Conservation (phyloP, 2,113 vertebrate species). For the Bambusicola thoracicus region DNA sequence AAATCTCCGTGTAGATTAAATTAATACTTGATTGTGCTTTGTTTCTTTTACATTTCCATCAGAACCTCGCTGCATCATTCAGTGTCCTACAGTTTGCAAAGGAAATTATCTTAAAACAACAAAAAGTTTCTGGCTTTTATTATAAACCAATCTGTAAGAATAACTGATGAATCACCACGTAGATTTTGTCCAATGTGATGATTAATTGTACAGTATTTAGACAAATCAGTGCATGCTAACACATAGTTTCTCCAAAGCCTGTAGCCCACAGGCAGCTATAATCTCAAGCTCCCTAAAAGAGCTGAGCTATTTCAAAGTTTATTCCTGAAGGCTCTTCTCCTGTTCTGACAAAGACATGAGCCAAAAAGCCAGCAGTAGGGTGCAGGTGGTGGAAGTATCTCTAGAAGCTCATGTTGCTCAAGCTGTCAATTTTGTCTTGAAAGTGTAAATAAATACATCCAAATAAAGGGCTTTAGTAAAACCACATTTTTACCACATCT, state of each 20-base stretch:
- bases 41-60: neutral
- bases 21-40: neutral
- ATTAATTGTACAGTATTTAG: slow-evolving; percentile 44
- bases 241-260: slow-evolving; percentile 7
- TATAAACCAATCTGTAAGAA: slow-evolving; percentile 1
- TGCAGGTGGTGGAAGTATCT: slow-evolving; percentile 22
- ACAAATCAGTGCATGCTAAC: slow-evolving; percentile 36
- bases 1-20: neutral
- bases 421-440: neutral
- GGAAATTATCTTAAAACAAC: neutral
- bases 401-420: slow-evolving; percentile 5
- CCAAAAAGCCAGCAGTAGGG: neutral
- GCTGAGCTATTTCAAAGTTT: slow-evolving; percentile 55
- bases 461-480: neutral
- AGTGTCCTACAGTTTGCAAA: neutral
- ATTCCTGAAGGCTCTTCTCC: slow-evolving; percentile 41
- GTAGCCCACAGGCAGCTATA: slow-evolving; percentile 39
- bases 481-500: neutral
- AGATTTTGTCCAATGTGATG: slow-evolving; percentile 30
- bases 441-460: neutral
- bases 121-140: neutral
- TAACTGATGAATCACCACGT: neutral
- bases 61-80: neutral
- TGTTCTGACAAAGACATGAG: slow-evolving; percentile 40
- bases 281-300: slow-evolving; percentile 40